These are phyloP conservation scores for Paradisaea rubra DNA, from an alignment of 2,113 vertebrate species.

Conservation along the genomic window DNA sequence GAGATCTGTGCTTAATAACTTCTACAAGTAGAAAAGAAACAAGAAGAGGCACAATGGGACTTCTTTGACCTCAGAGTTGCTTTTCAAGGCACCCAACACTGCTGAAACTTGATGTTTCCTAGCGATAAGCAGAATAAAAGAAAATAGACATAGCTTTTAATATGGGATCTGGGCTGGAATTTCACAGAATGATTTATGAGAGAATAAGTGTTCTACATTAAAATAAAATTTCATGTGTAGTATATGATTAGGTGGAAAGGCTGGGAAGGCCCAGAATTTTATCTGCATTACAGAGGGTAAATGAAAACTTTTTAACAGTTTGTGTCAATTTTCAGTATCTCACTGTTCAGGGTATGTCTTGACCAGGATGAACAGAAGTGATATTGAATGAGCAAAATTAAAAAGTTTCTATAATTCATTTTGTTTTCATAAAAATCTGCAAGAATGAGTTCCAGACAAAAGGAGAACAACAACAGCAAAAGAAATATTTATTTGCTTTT, in stretches of 20 bases:
- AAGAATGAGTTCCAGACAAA: background rate
- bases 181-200: background rate
- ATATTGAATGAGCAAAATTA: background rate
- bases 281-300: background rate
- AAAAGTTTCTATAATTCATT: background rate
- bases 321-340: background rate
- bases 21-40: background rate
- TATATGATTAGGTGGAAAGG: background rate
- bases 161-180: background rate
- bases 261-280: background rate
- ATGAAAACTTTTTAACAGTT: background rate
- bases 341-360: background rate
- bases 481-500: background rate
- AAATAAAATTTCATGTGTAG: background rate
- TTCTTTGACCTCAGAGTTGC: background rate
- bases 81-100: background rate
- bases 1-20: background rate
- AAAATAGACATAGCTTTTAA: background rate
- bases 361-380: background rate
- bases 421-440: background rate
- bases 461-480: background rate
- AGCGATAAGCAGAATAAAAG: background rate
- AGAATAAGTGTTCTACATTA: background rate
- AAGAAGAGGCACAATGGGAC: accelerated
- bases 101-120: background rate